Evolutionary conservation across 2,797 vertebrate genomes (phyloP).

Genomic region (Pseudochaenichthys georgianus): DNA sequence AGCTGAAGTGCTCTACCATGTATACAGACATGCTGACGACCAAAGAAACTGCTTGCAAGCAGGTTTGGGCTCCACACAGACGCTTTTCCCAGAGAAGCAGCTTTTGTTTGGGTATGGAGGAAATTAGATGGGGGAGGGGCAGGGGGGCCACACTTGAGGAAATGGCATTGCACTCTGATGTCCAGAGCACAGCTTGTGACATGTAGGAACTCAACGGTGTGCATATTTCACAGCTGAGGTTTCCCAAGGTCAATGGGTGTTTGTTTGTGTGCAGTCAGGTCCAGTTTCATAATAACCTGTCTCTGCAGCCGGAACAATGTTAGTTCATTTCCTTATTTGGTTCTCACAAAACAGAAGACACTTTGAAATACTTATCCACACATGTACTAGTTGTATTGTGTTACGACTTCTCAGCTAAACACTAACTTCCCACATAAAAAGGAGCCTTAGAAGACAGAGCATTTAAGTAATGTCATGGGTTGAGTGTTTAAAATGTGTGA

Average conservation of each 20-base stretch:
- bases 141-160: slow-evolving; percentile 68
- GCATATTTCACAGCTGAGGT: slow-evolving; percentile 57
- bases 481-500: slow-evolving; percentile 22
- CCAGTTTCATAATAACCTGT: slow-evolving; percentile 57
- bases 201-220: slow-evolving; percentile 46
- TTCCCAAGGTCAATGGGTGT: slow-evolving; percentile 63
- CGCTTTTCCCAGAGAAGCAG: slow-evolving; percentile 67
- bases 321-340: slow-evolving; percentile 19
- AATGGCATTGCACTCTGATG: slow-evolving; percentile 71
- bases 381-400: neutral
- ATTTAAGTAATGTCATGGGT: neutral
- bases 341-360: slow-evolving; percentile 5
- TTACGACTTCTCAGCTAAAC: neutral
- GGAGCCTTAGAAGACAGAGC: neutral
- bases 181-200: slow-evolving; percentile 64
- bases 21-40: slow-evolving; percentile 42
- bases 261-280: slow-evolving; percentile 55
- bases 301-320: slow-evolving; percentile 7
- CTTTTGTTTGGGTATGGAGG: slow-evolving; percentile 79
- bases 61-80: slow-evolving; percentile 25
- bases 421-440: slow-evolving; percentile 1
- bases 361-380: neutral
- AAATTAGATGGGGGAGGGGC: slow-evolving; percentile 57
- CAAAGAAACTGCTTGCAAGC: slow-evolving; percentile 20
- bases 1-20: slow-evolving; percentile 28